These are phyloP conservation scores for Hirtodrosophila cameraria DNA, from an alignment of 2,888 invertebrate species.

Conservation along the genomic window DNA sequence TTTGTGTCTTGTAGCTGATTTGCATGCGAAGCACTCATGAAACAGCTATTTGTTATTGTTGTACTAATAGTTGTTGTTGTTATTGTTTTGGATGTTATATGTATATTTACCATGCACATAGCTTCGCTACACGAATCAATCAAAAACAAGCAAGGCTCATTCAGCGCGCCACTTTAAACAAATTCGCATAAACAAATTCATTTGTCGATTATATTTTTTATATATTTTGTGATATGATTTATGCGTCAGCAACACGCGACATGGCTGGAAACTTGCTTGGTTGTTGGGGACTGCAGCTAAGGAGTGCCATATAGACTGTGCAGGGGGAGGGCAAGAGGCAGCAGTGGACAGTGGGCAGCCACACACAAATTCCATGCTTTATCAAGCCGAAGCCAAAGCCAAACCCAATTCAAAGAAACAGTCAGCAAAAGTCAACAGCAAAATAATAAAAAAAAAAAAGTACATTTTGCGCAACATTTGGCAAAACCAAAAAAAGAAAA, in stretches of 20 bases:
- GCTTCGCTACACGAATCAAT: conserved; percentile 69
- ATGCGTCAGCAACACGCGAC: conserved; percentile 77
- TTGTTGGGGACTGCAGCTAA: background rate
- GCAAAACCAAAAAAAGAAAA: conserved; percentile 32
- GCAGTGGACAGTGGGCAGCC: conserved; percentile 44
- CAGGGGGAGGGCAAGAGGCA: too few relatives aligned
- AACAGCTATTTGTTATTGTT: conserved; percentile 31
- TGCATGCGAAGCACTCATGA: conserved; percentile 64
- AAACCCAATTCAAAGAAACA: conserved; percentile 26
- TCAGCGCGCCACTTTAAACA: conserved; percentile 74
- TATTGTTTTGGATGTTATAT: conserved; percentile 18
- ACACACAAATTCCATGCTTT: too few relatives aligned
- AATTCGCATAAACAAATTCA: conserved; percentile 77
- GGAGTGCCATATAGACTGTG: background rate
- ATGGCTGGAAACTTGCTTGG: background rate
- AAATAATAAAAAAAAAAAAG: conserved; percentile 10
- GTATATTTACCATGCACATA: conserved; percentile 52
- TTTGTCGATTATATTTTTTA: conserved; percentile 59
- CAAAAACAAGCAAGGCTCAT: conserved; percentile 52
- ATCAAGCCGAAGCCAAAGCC: conserved; percentile 36
- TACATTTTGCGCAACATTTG: conserved; percentile 67
- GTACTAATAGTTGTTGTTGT: conserved; percentile 11
- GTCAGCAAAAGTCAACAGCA: conserved; percentile 31
- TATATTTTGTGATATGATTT: conserved; percentile 55
- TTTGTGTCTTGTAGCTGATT: conserved; percentile 50